Conservation (phyloP, 1,140 invertebrate genomes). For the Bombus pyrosoma region DNA sequence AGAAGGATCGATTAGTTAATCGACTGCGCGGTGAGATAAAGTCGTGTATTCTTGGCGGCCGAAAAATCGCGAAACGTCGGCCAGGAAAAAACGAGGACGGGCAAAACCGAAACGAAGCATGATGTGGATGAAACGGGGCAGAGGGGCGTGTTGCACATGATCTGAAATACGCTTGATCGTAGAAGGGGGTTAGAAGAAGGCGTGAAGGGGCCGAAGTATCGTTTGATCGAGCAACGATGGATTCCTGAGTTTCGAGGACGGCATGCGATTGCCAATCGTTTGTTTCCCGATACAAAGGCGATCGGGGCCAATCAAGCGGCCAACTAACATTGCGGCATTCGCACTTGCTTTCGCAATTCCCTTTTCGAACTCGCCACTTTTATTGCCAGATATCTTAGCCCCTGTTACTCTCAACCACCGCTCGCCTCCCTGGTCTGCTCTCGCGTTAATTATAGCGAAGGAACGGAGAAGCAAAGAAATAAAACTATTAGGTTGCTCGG, state of each 20-base stretch:
- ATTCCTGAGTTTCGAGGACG: conserved; percentile 73
- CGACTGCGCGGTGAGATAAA: conserved; percentile 45
- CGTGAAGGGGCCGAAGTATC: conserved; percentile 3
- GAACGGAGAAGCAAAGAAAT: conserved; percentile 29
- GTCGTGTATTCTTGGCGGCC: conserved; percentile 60
- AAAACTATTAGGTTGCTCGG: background rate
- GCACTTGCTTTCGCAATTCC: conserved; percentile 62
- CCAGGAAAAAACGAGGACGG: conserved; percentile 65
- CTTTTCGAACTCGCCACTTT: conserved; percentile 63
- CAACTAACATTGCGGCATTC: conserved; percentile 61
- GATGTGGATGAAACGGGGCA: background rate
- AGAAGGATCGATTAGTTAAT: conserved; percentile 54
- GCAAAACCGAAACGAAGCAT: conserved; percentile 2
- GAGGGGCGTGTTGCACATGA: background rate
- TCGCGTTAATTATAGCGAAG: conserved; percentile 54
- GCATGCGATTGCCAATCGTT: conserved; percentile 71
- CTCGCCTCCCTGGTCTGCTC: background rate
- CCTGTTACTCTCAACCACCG: background rate
- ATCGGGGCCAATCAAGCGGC: conserved; percentile 72
- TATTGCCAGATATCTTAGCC: conserved; percentile 60
- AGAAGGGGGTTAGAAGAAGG: conserved; percentile 16
- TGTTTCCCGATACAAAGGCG: conserved; percentile 71
- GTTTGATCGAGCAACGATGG: conserved; percentile 65
- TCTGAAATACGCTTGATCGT: conserved; percentile 11
- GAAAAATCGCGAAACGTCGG: conserved; percentile 67